Base-by-base conservation (phyloP, 2,797 vertebrate species). In the Limosa lapponica region DNA sequence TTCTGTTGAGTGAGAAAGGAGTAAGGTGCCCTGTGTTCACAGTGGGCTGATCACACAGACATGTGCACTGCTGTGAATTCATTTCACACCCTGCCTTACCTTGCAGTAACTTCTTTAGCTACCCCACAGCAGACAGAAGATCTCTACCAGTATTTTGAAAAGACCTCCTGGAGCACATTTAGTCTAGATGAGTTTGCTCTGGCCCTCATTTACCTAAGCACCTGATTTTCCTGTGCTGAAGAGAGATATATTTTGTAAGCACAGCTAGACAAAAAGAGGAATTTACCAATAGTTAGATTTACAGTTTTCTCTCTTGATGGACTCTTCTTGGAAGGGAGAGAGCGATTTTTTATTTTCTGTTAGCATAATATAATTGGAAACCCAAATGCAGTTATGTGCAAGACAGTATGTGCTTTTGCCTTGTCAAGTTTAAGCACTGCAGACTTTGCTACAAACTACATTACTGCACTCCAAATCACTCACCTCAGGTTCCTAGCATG, bases 1-100 rank as follows among this genome's bases (percentile, higher is more conserved):
- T 79, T 7, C 43, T 62, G 0, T 20, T n/a, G 30, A 48, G 8
- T 27, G 22, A 49, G 30, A 71, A 59, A 49, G 3, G 8, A 72
- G 6, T 16, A 54, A 91, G 27, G 11, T 23, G 5, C 4, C 51
- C 46, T 69, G 34, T 1, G 0, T 1, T 65, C 8, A 10, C 0
- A 0, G 13, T 51, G 44, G 14, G 13, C 30, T 37, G 15, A 67
- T 59, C 22, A 20, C 15, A 32, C 2, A 15, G 4, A 30, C 1
- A 0, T 41, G 4, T 62, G 27, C 16, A 32, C 13, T 19, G 28
- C 16, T 39, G 10, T 44, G 67, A 77, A 36, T 14, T 66, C 0
- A 0, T 37, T 66, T 82, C 59, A 59, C 44, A n/a, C 2, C 2
- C n/a, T 55, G 4, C 16, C 52, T 62, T 51, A 43, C 10, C 28